phyloP scores from a whole-genome alignment of 2,888 invertebrate genomes.

The Volucella bombylans region DNA sequence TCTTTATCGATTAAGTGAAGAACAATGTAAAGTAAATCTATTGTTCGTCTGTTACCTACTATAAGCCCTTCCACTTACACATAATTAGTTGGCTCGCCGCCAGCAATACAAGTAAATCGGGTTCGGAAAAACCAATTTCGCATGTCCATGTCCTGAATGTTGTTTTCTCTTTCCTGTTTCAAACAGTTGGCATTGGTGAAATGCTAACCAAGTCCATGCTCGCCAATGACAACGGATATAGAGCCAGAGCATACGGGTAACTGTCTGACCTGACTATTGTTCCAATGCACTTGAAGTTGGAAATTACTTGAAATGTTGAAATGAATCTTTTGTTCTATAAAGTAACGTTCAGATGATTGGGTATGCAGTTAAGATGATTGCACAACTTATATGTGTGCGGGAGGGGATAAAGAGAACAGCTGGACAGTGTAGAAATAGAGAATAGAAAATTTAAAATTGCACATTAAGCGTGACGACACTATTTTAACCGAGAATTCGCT shows the following conservation, averaged over 20 bases:
- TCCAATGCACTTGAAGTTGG: slow-evolving; percentile 56
- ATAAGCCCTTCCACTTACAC: not conserved
- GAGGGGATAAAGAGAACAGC: not conserved
- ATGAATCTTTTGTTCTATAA: slow-evolving; percentile 52
- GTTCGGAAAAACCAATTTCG: slow-evolving; percentile 29
- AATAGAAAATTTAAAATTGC: slow-evolving; percentile 29
- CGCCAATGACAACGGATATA: not conserved
- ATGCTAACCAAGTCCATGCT: slow-evolving; percentile 27
- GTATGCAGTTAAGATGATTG: slow-evolving; percentile 38
- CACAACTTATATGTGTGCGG: slow-evolving; percentile 40
- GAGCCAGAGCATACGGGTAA: slow-evolving; percentile 15
- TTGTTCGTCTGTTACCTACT: not conserved
- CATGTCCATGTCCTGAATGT: slow-evolving; percentile 14
- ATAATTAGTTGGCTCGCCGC: slow-evolving; percentile 43
- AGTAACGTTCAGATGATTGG: slow-evolving; percentile 29
- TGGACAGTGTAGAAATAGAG: not conserved
- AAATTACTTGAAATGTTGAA: slow-evolving; percentile 45
- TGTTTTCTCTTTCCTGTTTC: not conserved
- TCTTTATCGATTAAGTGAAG: slow-evolving; percentile 34
- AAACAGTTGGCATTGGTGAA: not conserved
- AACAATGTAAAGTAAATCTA: not conserved
- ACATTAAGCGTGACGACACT: slow-evolving; percentile 48
- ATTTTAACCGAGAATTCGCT: slow-evolving; percentile 40
- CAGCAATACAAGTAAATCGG: slow-evolving; percentile 1
- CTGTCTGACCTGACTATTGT: slow-evolving; percentile 60